These are phyloP conservation scores for Apocrypta bakeri DNA, from an alignment of 1,140 invertebrate genomes.

Conservation along the genomic window DNA sequence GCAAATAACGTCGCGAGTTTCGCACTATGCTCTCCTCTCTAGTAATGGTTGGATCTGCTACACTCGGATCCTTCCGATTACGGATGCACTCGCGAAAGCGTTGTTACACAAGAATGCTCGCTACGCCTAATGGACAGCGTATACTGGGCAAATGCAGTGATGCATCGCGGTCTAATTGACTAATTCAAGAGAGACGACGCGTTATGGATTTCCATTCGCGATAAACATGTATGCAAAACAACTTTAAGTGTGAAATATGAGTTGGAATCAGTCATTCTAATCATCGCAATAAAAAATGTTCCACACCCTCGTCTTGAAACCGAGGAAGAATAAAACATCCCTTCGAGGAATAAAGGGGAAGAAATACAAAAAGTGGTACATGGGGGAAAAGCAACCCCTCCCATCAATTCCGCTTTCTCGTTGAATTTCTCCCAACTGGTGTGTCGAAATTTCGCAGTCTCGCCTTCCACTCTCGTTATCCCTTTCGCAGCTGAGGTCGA, in stretches of 20 bases:
- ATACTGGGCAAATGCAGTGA: no score
- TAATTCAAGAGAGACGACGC: no score
- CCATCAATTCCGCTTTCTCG: conserved; percentile 16
- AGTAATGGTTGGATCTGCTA: background rate
- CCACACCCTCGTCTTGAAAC: no score
- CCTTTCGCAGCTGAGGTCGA: background rate
- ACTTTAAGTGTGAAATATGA: no score
- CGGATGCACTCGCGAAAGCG: background rate
- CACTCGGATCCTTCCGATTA: background rate
- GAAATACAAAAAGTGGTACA: background rate
- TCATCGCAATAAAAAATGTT: background rate
- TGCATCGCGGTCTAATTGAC: no score
- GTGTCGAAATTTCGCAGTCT: conserved; percentile 11
- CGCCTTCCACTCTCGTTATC: conserved; percentile 2
- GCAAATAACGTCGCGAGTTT: background rate
- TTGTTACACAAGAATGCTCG: conserved; percentile 21
- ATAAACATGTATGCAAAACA: no score
- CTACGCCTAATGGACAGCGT: background rate
- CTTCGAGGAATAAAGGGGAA: background rate
- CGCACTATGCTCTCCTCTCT: no score
- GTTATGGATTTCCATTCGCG: no score
- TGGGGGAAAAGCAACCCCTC: background rate
- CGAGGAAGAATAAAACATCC: background rate
- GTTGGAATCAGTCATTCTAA: background rate
- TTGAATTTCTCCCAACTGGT: background rate